Conservation (phyloP, 2,797 vertebrate species). For the Chelmon rostratus region DNA sequence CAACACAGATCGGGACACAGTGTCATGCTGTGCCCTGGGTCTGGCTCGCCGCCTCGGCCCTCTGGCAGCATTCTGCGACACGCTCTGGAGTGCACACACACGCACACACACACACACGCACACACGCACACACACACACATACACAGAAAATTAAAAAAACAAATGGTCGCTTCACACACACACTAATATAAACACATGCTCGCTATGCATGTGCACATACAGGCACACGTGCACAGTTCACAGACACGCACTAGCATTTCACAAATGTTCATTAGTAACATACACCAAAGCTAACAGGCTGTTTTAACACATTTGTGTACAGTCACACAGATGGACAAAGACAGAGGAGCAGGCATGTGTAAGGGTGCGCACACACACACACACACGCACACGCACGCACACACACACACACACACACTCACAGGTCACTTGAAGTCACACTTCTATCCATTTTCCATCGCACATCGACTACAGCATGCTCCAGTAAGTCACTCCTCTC, state of each 20-base stretch:
- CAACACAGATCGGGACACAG: slow-evolving; percentile 82
- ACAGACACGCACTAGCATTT: slow-evolving; percentile 37
- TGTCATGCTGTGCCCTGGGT: slow-evolving; percentile 75
- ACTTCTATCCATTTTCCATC: slow-evolving; percentile 38
- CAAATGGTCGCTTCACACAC: slow-evolving; percentile 34
- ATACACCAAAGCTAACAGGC: slow-evolving; percentile 50
- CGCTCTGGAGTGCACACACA: slow-evolving; percentile 27
- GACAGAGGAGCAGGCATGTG: slow-evolving; percentile 3
- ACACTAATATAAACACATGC: slow-evolving; percentile 47
- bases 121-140: slow-evolving; percentile 38
- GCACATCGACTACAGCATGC: slow-evolving; percentile 28
- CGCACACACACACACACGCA: slow-evolving; percentile 44
- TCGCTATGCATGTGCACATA: slow-evolving; percentile 12
- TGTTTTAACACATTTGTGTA: slow-evolving; percentile 51
- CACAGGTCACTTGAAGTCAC: slow-evolving; percentile 37
- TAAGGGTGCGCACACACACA: not conserved
- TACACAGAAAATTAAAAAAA: slow-evolving; percentile 7
- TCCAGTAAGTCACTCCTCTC: slow-evolving; percentile 36
- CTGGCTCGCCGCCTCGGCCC: slow-evolving; percentile 70
- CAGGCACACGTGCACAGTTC: slow-evolving; percentile 36
- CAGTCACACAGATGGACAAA: slow-evolving; percentile 43
- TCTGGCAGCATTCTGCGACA: slow-evolving; percentile 73
- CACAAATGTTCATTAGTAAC: slow-evolving; percentile 43
- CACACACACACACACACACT: slow-evolving; percentile 14
- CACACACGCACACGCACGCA: slow-evolving; percentile 20